Conservation (phyloP, 1,140 invertebrate species). For the Mylabris phalerata region DNA sequence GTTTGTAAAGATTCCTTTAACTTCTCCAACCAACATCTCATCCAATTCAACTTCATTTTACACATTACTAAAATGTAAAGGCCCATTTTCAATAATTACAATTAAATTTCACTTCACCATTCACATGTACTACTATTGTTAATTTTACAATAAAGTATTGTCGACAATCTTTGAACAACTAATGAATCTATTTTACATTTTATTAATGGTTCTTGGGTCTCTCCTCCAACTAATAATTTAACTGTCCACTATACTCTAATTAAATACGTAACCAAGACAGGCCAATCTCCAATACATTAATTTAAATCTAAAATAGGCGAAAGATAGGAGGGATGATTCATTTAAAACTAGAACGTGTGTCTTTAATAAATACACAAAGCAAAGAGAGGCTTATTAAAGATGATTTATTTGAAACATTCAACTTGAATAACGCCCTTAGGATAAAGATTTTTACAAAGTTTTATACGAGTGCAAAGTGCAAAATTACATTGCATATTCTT, state of each 20-base stretch:
- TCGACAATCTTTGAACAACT: no score
- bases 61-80: no score
- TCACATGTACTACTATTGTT: background rate
- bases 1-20: no score
- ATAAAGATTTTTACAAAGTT: slow-evolving; percentile 14
- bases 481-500: slow-evolving; percentile 28
- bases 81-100: no score
- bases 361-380: no score
- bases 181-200: background rate
- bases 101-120: background rate
- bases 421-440: slow-evolving; percentile 16
- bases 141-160: no score
- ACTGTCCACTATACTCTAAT: background rate
- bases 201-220: background rate
- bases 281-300: background rate
- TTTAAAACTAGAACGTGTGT: background rate
- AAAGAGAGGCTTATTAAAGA: no score
- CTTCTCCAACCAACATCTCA: no score
- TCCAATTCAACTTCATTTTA: no score
- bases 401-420: background rate
- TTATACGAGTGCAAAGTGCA: background rate
- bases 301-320: background rate
- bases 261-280: background rate
- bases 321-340: background rate
- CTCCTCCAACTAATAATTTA: no score